Evolutionary conservation across 2,888 invertebrate species (phyloP), one percentile per base, ranked within the genome.

Genomic region (Clunio marinus): DNA sequence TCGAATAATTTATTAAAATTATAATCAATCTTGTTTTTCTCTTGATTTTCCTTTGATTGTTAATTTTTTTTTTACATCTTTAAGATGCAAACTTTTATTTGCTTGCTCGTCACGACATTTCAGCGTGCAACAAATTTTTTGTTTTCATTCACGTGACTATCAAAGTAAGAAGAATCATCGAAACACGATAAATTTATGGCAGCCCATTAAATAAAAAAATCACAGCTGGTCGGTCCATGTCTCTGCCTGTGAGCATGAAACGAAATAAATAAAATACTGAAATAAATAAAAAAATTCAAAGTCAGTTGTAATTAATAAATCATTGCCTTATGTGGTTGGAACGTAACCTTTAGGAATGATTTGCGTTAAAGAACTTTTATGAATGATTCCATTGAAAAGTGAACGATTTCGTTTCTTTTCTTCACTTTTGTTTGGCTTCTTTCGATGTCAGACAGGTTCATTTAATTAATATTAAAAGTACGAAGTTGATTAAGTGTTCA

Each of bases 171-270:
- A 41, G 41, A 41, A 41, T 41, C 41, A 41, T 41, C 15, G n/a
- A 41, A n/a, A n/a, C 41, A 41, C n/a, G 15, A 41, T 41, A 41
- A 41, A 41, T 41, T 15, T 41, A 41, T 41, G 41, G n/a, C 41
- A 41, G 41, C 15, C 41, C n/a, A 41, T 41, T 41, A 41, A 41
- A n/a, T 41, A 41, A 13, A 10, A 41, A 41, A 41, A n/a, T 41
- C n/a, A 41, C 41, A 41, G 41, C 41, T 41, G 41, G 41, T n/a
- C n/a, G n/a, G n/a, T 41, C 41, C 41, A 41, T 41, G 41, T 41
- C 41, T n/a, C 15, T 32, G 41, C 41, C n/a, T 5, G 41, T 13
- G 10, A 41, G 41, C 32, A 8, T 7, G 32, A 32, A 32, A n/a
- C n/a, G n/a, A n/a, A 32, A 41, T 10, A 41, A n/a, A 41, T 15